Base-by-base conservation (phyloP, 2,797 vertebrate genomes). In the Ceyx erithaca region DNA sequence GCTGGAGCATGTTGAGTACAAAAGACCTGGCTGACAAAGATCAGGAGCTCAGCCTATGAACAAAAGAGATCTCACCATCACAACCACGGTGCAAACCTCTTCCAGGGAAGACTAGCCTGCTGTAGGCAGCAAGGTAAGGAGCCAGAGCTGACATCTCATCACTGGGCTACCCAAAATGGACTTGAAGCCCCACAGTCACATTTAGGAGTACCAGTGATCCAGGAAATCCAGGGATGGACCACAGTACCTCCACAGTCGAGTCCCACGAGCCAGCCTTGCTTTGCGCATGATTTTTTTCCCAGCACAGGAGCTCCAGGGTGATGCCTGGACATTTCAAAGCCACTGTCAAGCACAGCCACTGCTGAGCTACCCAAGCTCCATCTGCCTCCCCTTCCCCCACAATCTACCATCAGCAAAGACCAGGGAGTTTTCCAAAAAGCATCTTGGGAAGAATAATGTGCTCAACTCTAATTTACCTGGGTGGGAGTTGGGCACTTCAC, bases 1-100 rank as follows among this genome's bases (percentile, higher is more conserved):
- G 0, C 0, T 10, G 3, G 41, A 63, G 28, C 20, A 31, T 1
- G 0, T 0, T 18, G 30, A 69, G 23, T 18, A 37, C 16, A 17
- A 70, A 14, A 26, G 23, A 75, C 10, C 16, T 10, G 12, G 48
- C 0, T 35, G 68, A 30, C 54, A 46, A 62, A 51, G 63, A 72
- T 5, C n/a, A 45, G 28, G 22, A 64, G 54, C 13, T 41, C 52
- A 87, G 15, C 17, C 16, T 4, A 40, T 12, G 13, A 59, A 11
- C 31, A 80, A 22, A 81, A 72, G 8, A 12, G 6, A 48, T 51
- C 21, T 59, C 70, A 80, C 15, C 35, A 33, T 30, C 80, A 58
- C 8, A 37, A 73, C 5, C n/a, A 18, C 3, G 17, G 7, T 33
- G 13, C 30, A 85, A 67, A 63, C 14, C 10, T 59, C 41, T n/a